These are phyloP conservation scores for Dryobotodes eremita DNA, from an alignment of 2,888 invertebrate species.

Conservation along the genomic window DNA sequence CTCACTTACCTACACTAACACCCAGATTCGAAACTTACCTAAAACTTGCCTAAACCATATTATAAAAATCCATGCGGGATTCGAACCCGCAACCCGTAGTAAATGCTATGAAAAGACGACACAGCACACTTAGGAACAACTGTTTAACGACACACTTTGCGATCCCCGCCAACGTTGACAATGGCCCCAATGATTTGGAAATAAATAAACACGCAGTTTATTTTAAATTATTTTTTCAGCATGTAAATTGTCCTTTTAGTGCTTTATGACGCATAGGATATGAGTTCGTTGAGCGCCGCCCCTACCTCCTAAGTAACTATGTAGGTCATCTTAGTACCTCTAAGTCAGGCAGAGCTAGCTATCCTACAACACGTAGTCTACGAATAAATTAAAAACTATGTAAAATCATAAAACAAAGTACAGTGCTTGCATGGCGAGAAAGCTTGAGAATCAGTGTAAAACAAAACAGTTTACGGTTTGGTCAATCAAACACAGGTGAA, in stretches of 20 bases:
- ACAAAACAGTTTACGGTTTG: not conserved
- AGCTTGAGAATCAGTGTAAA: not conserved
- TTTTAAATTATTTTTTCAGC: not conserved
- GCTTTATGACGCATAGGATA: not conserved
- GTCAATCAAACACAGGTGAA: not conserved
- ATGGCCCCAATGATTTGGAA: not conserved
- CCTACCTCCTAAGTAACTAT: not conserved
- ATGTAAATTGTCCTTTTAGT: not conserved
- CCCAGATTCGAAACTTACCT: not conserved
- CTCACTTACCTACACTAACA: not conserved
- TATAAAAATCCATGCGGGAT: not conserved
- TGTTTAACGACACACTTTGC: not conserved
- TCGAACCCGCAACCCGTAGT: constrained; percentile 19
- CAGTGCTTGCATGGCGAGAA: not conserved
- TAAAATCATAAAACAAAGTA: not conserved
- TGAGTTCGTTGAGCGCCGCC: not conserved
- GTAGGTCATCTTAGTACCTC: constrained; percentile 10
- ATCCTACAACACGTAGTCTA: not conserved
- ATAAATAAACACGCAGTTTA: not conserved
- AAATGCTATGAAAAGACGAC: not conserved
- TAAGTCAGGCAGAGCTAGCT: not conserved
- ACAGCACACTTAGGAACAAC: not conserved
- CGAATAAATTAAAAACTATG: constrained; percentile 1
- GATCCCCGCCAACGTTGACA: not conserved
- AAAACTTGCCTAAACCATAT: not conserved